Evolutionary conservation across 2,113 vertebrate genomes (phyloP).

Genomic region (Muscicapa adusta): DNA sequence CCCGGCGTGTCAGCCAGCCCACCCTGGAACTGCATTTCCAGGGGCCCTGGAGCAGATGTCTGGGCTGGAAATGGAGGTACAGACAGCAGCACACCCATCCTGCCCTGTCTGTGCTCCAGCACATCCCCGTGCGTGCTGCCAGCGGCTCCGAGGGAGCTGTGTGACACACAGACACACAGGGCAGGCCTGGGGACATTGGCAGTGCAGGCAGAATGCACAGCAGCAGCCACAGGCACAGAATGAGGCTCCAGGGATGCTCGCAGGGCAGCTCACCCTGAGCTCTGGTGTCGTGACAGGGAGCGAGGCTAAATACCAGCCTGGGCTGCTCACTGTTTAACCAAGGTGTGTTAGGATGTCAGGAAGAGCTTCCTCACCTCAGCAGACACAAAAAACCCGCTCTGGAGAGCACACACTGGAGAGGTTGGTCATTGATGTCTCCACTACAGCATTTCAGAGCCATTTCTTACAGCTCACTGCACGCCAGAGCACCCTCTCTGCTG

Average conservation of each 20-base stretch:
- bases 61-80: neutral
- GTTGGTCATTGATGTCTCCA: neutral
- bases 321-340: neutral
- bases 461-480: neutral
- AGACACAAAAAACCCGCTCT: neutral
- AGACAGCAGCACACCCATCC: rapidly evolving
- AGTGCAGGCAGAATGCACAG: neutral
- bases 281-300: neutral
- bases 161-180: rapidly evolving
- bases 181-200: neutral
- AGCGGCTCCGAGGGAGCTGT: neutral
- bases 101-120: neutral
- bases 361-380: neutral
- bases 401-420: neutral
- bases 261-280: neutral
- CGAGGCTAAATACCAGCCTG: neutral
- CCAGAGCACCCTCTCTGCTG: neutral
- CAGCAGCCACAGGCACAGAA: neutral
- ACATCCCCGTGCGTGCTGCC: neutral
- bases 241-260: rapidly evolving
- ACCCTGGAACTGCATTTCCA: neutral
- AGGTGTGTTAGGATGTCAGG: neutral
- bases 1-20: neutral
- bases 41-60: neutral
- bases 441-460: neutral